Evolutionary conservation across 2,888 invertebrate genomes (phyloP), one percentile per base, ranked within the genome.

Genomic region (Ariolimax columbianus): DNA sequence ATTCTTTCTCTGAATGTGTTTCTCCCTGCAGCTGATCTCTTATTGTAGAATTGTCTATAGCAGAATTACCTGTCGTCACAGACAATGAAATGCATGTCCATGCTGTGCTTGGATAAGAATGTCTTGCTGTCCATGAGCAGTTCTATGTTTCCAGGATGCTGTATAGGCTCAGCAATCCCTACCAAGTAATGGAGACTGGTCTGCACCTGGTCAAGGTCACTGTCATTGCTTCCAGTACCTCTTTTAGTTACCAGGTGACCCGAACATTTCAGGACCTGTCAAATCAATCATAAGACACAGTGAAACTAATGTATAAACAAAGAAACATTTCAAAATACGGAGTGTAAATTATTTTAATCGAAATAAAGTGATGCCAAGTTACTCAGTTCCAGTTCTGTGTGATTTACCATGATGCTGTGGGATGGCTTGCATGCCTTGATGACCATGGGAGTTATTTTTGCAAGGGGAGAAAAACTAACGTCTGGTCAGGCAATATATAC

Each of bases 31-130:
- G n/a, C n/a, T n/a, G n/a, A n/a, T n/a, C n/a, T n/a, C n/a, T n/a
- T n/a, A n/a, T n/a, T n/a, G n/a, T n/a, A n/a, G n/a, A n/a, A n/a
- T n/a, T n/a, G n/a, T n/a, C n/a, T n/a, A n/a, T n/a, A n/a, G n/a
- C n/a, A n/a, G n/a, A n/a, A n/a, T n/a, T 17, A 98, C 98, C 97
- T 97, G 89, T 98, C 98, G 94, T 98, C 98, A 86, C 97, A 97
- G 93, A 97, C 97, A 38, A 97, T 97, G 93, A 98, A 98, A 93
- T 97, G 98, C 98, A 98, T 98, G 93, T 98, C 97, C 93, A 98
- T 95, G 91, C 96, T 96, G 94, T 98, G 98, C 93, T 97, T 97
- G 33, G 97, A 97, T 86, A 98, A 95, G 95, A 98, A 98, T 0
- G 98, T 98, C 92, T 97, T 96, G 90, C 96, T 96, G 89, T 97